Evolutionary conservation across 1,140 invertebrate species (phyloP), one percentile per base, ranked within the genome.

Genomic region (Cydia pomonella): DNA sequence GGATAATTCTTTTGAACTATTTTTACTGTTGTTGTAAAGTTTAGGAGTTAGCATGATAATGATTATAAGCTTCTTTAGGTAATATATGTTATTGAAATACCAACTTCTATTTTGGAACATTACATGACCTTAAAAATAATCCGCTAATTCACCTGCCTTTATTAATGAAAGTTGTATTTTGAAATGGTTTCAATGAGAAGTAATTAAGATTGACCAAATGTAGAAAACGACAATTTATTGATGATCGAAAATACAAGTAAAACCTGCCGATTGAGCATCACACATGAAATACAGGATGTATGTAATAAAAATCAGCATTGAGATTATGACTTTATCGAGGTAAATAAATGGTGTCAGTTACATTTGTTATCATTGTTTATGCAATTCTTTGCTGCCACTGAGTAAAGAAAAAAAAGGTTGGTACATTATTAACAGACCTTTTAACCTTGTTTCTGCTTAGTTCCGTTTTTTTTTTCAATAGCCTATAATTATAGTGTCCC

Each of bases 321-420:
- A 59, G 7, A 59, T 59, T 21, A 21, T 59, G 53, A 21, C 53
- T 21, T 59, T 59, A 59, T 59, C 18, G 53, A 59, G 53, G 53
- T 50, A 50, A 50, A 3, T 59, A 59, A 59, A 21, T 59, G 53
- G 53, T 59, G 53, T 59, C 53, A 59, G 18, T 59, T 59, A 59
- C n/a, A 59, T 59, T 21, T 21, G 9, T 21, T 21, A 59, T 23
- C 0, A 59, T 21, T 41, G 1, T 53, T 53, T 53, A 53, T 53
- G n/a, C n/a, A n/a, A 18, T 53, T 53, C 5, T 53, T 4, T 6
- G 44, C n/a, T 18, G 16, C 4, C 5, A 18, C n/a, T 53, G 18
- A n/a, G 47, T n/a, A n/a, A 33, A 33, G 6, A 13, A 44, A 13
- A 44, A 44, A 44, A 0, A 16, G 44, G 12, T n/a, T n/a, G n/a